A percentile compares a stretch with the other conserved stretches of the same genome.
Conservation (phyloP, 2,113 vertebrate species). For the Hemibagrus wyckioides region DNA sequence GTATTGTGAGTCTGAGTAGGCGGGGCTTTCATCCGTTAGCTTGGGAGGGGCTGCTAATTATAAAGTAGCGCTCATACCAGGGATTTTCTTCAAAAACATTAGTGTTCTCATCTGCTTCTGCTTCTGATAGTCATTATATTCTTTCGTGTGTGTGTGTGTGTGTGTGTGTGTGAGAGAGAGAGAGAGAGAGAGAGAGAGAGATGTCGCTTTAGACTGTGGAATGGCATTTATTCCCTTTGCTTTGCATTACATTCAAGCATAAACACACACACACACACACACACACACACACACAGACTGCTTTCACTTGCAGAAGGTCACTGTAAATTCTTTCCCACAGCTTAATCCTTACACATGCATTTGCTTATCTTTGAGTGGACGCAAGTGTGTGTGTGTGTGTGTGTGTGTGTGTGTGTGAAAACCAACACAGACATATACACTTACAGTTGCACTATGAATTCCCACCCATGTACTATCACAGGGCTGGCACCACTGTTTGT, state of each 20-base stretch:
- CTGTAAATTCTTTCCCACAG: constrained; percentile 10
- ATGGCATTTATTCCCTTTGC: neutral
- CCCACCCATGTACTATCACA: neutral
- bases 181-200: neutral
- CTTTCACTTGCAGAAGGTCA: neutral
- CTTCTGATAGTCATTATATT: too few species aligned
- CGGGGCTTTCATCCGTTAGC: neutral
- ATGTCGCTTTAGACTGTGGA: neutral
- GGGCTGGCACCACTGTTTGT: constrained; percentile 37
- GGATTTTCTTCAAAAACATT: too few species aligned
- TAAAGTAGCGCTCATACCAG: too few species aligned
- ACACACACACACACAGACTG: constrained; percentile 18
- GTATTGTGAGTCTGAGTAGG: neutral
- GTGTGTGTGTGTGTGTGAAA: constrained; percentile 15
- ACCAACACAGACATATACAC: constrained; percentile 16
- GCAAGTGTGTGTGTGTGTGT: constrained; percentile 6
- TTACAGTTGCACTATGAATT: constrained; percentile 29
- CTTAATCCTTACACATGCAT: constrained; percentile 20
- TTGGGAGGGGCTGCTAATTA: neutral
- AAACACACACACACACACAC: neutral
- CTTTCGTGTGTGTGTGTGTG: neutral
- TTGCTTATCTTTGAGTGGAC: neutral
- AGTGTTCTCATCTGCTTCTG: too few species aligned
- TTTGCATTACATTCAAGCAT: constrained; percentile 1
- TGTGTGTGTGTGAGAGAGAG: neutral